Evolutionary conservation across 2,113 vertebrate species (phyloP), one percentile per base, ranked within the genome.

Genomic region (Ptychochromis oligacanthus): DNA sequence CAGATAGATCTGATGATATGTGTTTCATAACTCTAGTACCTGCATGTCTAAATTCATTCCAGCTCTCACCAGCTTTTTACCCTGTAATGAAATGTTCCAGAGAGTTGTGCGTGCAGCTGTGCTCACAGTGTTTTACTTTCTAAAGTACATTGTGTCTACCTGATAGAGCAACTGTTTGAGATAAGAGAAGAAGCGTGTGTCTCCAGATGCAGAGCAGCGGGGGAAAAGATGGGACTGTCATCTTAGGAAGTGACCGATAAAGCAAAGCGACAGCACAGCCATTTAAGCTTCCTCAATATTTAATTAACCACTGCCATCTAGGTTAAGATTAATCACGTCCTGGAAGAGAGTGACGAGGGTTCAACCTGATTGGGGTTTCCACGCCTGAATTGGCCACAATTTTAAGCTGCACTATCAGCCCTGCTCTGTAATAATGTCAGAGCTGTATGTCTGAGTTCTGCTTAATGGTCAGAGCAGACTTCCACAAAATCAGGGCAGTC

Each of bases 201-300:
- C 76, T 67, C 75, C 67, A 78, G 74, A 77, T 36, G 28, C 65
- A 83, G 62, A 70, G 52, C 14, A 24, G 54, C 1, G 18, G 67
- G 84, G 56, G 59, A 22, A 80, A 18, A 84, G 77, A 83, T 59
- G 67, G 49, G 58, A 55, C 79, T 84, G 81, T 91, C 87, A 78
- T 88, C 36, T 82, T 7, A 79, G 34, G 72, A 72, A 86, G 78
- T 77, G 86, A 79, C 87, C 12, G 81, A 91, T 90, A 87, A 90
- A 90, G 88, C 60, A 83, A 82, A 85, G 76, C 7, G 80, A 75
- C 49, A 12, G 79, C 15, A 7, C 28, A 49, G 83, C 74, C 80
- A 79, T 93, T 91, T 90, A 93, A 89, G 79, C 43, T 78, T 79
- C 88, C 79, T 91, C 77, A 84, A 75, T 91, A 87, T 93, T 95